Evolutionary conservation across 2,888 invertebrate genomes (phyloP), one percentile per base, ranked within the genome.

Genomic region (Polyploca ridens): DNA sequence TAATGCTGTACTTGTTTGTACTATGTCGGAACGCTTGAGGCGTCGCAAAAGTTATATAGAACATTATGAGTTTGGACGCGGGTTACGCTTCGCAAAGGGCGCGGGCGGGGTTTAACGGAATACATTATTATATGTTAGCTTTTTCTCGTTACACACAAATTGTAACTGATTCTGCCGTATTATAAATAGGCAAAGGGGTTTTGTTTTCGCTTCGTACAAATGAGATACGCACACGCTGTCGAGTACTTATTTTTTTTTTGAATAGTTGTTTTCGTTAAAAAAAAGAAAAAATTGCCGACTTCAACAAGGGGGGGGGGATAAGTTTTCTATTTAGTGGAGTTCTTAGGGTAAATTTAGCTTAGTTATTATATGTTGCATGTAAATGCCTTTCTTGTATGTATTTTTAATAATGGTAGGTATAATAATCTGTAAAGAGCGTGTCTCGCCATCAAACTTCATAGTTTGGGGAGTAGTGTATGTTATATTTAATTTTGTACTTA

Each of bases 61-160:
- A 6, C 46, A 46, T 46, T n/a, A n/a, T n/a, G 46, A 46, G 46
- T 46, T 46, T n/a, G 46, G 46, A 46, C n/a, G 46, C n/a, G n/a
- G 46, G 46, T n/a, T n/a, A 46, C 46, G 6, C n/a, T 46, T 6
- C 5, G 46, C n/a, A 46, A 46, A 44, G 44, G 13, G 44, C 44
- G 44, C 44, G 44, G 44, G 13, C 38, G 38, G 14, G 46, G 46
- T 46, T 46, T 3, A 46, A n/a, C 7, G 3, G 54, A 16, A 54
- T 54, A 54, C 7, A 54, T 54, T 16, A 49, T 49, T n/a, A 54
- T n/a, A 19, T n/a, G 10, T 54, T 19, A 54, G 16, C 19, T 19
- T 54, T 54, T 54, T 19, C 54, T 19, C 10, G 5, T 54, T 19
- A 54, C 10, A 7, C 16, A 54, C 54, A 54, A 19, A 54, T 19